These are phyloP conservation scores for Amyelois transitella DNA, from an alignment of 1,140 invertebrate genomes.

Conservation along the genomic window DNA sequence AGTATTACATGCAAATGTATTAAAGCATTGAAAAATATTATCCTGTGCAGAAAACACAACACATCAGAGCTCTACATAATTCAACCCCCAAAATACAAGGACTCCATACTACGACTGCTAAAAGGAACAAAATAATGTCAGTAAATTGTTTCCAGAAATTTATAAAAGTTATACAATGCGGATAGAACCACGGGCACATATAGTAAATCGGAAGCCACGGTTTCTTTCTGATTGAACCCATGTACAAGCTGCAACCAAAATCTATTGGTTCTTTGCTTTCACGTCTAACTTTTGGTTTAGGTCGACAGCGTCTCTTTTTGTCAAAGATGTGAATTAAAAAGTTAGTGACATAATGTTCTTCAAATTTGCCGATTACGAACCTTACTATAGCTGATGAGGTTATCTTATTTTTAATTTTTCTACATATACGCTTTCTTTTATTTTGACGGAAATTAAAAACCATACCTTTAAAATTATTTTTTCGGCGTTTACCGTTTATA, in stretches of 20 bases:
- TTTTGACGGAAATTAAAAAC: too few relatives aligned
- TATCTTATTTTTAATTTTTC: background rate
- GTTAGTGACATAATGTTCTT: constrained; percentile 18
- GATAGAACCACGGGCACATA: constrained; percentile 34
- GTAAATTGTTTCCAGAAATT: constrained; percentile 32
- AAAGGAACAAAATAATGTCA: constrained; percentile 33
- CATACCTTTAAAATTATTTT: too few relatives aligned
- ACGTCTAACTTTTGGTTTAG: background rate
- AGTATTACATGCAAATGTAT: background rate
- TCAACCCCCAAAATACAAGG: constrained; percentile 42
- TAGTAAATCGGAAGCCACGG: constrained; percentile 32
- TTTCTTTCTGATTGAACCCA: constrained; percentile 31
- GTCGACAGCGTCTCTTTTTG: constrained; percentile 13
- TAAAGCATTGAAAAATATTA: constrained; percentile 11
- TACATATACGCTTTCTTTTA: too few relatives aligned
- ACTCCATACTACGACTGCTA: constrained; percentile 41
- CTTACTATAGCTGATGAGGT: background rate
- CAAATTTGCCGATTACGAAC: constrained; percentile 12
- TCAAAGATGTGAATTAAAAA: constrained; percentile 24
- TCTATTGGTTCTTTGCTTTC: constrained; percentile 21
- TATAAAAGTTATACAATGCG: constrained; percentile 29
- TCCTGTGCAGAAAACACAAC: constrained; percentile 42
- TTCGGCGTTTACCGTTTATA: too few relatives aligned
- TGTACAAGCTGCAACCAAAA: constrained; percentile 35
- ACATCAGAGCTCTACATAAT: constrained; percentile 34